Base-by-base conservation (phyloP, 2,797 vertebrate genomes). In the Acanthopagrus latus region DNA sequence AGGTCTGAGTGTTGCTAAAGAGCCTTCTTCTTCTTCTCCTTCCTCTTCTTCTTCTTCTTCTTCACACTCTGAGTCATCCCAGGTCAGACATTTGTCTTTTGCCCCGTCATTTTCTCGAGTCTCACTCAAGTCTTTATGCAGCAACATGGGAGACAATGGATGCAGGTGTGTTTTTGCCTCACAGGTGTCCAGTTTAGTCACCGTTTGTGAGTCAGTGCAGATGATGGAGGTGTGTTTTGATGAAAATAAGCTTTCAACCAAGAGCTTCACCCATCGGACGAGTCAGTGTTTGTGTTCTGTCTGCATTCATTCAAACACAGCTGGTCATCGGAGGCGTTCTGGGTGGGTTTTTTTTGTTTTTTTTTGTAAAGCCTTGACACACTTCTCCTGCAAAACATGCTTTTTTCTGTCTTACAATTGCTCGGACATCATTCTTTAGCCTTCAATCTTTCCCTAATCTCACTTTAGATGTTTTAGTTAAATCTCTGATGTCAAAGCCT, bases 181-280 rank as follows among this genome's bases (percentile, higher is more conserved):
- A 47, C 84, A 74, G 51, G 51, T 76, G 59, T 38, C 14, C 3
- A 10, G 21, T 29, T 70, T 4, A 81, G 51, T 72, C 48, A 38
- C 25, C 0, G 11, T 64, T 16, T 62, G 44, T 64, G 47, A 75
- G 63, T 71, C 66, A 23, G 38, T 1, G 38, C 46, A 46, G 52
- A 60, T 70, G 56, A 70, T 62, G n/a, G 63, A 71, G 7, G 21
- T 57, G 17, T 71, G 64, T 57, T 68, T 62, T 52, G 50, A 23
- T 60, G 9, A n/a, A 72, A 74, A 78, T 16, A 60, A 71, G 38
- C 76, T 69, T 65, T 68, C 14, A 58, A 25, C 51, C 16, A 13
- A 60, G n/a, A 23, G 1, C 25, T 38, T 58, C 5, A 13, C 56
- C 67, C 63, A 55, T 59, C 4, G 25, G 18, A 44, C 1, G 25